Evolutionary conservation across 2,888 invertebrate genomes (phyloP).

Genomic region (Mythimna loreyi): DNA sequence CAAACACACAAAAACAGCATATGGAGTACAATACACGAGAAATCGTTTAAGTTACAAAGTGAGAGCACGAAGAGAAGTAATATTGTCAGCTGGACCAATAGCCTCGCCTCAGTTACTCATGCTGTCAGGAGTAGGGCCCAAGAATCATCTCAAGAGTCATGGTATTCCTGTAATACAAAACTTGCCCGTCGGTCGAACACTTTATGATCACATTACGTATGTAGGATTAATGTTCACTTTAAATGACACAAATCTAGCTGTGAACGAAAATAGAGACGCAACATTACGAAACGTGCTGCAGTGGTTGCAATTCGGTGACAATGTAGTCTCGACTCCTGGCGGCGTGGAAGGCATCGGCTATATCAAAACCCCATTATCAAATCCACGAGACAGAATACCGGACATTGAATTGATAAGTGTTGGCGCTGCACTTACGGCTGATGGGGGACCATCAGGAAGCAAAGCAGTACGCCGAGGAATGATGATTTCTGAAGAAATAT

Average conservation of each 20-base stretch:
- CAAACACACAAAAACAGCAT: conserved; percentile 82
- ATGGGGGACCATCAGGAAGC: conserved; percentile 80
- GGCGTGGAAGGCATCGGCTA: conserved; percentile 92
- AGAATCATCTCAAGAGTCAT: conserved; percentile 88
- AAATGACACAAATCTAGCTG: conserved; percentile 75
- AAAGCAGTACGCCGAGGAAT: conserved; percentile 83
- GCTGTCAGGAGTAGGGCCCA: conserved; percentile 94
- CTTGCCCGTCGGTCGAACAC: conserved; percentile 92
- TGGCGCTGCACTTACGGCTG: conserved; percentile 86
- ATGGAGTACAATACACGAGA: conserved; percentile 90
- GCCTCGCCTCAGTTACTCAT: conserved; percentile 96
- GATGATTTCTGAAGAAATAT: conserved; percentile 84
- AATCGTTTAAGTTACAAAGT: conserved; percentile 83
- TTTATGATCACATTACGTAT: conserved; percentile 92
- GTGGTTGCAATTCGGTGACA: conserved; percentile 80
- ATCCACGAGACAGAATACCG: conserved; percentile 89
- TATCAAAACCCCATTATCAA: conserved; percentile 90
- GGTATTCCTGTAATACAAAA: conserved; percentile 91
- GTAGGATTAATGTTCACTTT: conserved; percentile 93
- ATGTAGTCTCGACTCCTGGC: conserved; percentile 88
- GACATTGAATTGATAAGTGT: conserved; percentile 93
- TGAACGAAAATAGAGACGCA: conserved; percentile 73
- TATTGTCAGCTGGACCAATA: conserved; percentile 94
- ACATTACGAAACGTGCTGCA: conserved; percentile 68
- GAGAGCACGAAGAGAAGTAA: conserved; percentile 92